Base-by-base conservation (phyloP, 2,797 vertebrate species). In the Poecilia velifera region DNA sequence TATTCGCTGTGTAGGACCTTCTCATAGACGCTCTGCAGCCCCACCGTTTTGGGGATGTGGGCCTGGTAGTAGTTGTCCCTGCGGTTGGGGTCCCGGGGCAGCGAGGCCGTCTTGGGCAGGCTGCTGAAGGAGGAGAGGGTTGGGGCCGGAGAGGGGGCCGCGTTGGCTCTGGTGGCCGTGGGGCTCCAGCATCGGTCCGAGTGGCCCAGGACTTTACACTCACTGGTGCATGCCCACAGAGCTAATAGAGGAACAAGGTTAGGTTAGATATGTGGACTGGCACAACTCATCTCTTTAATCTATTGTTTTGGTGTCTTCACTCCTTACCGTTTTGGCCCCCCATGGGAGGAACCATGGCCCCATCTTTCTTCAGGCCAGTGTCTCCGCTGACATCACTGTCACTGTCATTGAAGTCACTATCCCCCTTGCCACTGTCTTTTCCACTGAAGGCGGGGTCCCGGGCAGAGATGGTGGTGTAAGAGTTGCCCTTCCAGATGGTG, bases 141-240 rank as follows among this genome's bases (percentile, higher is more conserved):
- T 0, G 94, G 94, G 13, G 93, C 90, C 0, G 93, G 94, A 25
- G 96, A 91, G 10, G 94, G 89, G 16, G 95, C 96, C 0, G 94
- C 91, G 8, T 95, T 97, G 88, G 96, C 93, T 64, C 97, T 95
- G 1, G 93, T 90, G 0, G 97, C 97, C 0, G 97, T 96, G 14
- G 98, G 98, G 88, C 97, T 99, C 98, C 98, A 99, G 93, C 98
- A 99, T 81, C 97, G 97, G 76, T 99, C 98, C 0, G 98, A 99
- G 91, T 99, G 98, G n/a, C 98, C 98, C 77, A 99, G 95, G 87
- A 99, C 96, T 92, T 98, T 99, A 91, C 98, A 99, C 86, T 99
- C 98, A 0, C 97, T 98, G 0, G 98, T 99, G 90, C 98, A 99
- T 0, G 98, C 97, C 98, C 98, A 99, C 84, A 99, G 91, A 91